These are phyloP conservation scores for Athrips mouffetella DNA, from an alignment of 2,888 invertebrate species.

Conservation along the genomic window DNA sequence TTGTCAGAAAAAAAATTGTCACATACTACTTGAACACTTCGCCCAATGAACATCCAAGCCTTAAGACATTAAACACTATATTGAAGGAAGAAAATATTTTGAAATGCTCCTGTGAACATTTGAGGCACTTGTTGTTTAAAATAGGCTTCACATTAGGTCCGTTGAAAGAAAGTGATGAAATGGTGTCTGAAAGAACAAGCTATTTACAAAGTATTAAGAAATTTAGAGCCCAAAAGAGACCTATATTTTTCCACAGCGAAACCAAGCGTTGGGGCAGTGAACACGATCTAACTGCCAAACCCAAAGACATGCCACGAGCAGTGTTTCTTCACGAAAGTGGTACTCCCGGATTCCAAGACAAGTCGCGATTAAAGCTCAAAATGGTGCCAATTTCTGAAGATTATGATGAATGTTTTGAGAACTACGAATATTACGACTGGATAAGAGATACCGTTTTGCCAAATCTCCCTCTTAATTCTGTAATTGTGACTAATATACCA, in stretches of 20 bases:
- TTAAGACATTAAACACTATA: constrained; percentile 5
- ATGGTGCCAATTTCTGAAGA: neutral
- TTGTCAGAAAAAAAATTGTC: constrained; percentile 12
- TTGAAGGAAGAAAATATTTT: constrained; percentile 15
- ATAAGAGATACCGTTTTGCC: constrained; percentile 10
- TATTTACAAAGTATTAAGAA: constrained; percentile 5
- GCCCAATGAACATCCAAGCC: constrained; percentile 6
- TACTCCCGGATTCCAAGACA: neutral
- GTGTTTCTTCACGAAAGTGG: constrained; percentile 1
- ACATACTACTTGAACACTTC: too few species aligned
- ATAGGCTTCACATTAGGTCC: constrained; percentile 3
- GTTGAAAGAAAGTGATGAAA: neutral
- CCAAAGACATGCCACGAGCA: neutral
- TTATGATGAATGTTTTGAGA: neutral
- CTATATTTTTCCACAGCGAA: constrained; percentile 11
- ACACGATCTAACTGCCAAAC: neutral
- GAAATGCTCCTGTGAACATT: constrained; percentile 6
- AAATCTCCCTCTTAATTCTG: constrained; percentile 4
- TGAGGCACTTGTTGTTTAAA: constrained; percentile 8
- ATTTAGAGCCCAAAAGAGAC: neutral
- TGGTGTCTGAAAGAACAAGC: constrained; percentile 2
- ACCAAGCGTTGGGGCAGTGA: constrained; percentile 6
- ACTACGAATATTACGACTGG: constrained; percentile 15
- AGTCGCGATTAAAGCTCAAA: constrained; percentile 1
- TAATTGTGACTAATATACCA: constrained; percentile 10